Percentiles rank a stretch among this genome's conserved stretches.
Conservation (phyloP, 2,113 vertebrate genomes). For the cattle (Bos taurus) region ARS-UCD2.0 NC_037333.1:42597501-42598000, state of each 20-base stretch:
- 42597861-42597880: background rate
- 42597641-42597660: no score
- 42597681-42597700: fast-evolving
- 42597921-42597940: background rate
- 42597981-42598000: background rate
- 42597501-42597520: no score
- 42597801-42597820: background rate
- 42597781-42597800: background rate
- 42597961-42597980: background rate
- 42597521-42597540: no score
- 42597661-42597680: no score
- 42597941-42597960: background rate
- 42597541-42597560: no score
- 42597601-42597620: no score
- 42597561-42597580: no score
- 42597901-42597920: background rate
- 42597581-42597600: no score
- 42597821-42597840: background rate
- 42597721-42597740: background rate
- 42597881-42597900: background rate
- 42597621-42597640: fast-evolving
- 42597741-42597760: background rate
- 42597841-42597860: background rate
- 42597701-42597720: no score
- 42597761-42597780: background rate